These are phyloP conservation scores for Myiotriccus ornatus DNA, from an alignment of 2,797 vertebrate species.

Conservation along the genomic window DNA sequence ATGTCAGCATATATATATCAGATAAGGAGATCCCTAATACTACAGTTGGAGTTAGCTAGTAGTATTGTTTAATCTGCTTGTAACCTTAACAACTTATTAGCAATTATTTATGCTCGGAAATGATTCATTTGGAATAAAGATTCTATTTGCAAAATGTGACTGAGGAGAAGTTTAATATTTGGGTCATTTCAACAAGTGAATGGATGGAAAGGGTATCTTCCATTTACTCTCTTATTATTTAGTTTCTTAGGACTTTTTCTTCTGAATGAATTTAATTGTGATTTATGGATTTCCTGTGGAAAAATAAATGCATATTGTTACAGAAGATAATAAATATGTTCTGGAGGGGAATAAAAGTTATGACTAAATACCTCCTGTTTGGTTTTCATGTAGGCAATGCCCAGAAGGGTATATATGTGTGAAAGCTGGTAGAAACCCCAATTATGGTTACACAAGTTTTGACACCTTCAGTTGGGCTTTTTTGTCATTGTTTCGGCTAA, in stretches of 20 bases:
- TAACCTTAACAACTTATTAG: neutral
- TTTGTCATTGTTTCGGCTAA: conserved; percentile 91
- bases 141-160: neutral
- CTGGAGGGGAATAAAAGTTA: neutral
- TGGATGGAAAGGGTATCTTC: neutral
- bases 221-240: neutral
- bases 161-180: neutral
- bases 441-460: conserved; percentile 94
- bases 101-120: neutral
- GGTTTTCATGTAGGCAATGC: conserved; percentile 81
- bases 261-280: neutral
- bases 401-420: conserved; percentile 86
- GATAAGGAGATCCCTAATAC: neutral
- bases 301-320: neutral
- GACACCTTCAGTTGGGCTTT: conserved; percentile 97
- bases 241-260: neutral
- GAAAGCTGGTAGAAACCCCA: conserved; percentile 85
- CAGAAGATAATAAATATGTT: neutral
- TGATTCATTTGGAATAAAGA: neutral
- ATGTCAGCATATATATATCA: neutral
- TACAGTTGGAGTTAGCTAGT: neutral
- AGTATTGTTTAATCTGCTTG: neutral
- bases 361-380: neutral
- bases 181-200: neutral
- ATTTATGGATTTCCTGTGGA: neutral